Conservation (phyloP, 2,797 vertebrate species). For the Falco peregrinus region DNA sequence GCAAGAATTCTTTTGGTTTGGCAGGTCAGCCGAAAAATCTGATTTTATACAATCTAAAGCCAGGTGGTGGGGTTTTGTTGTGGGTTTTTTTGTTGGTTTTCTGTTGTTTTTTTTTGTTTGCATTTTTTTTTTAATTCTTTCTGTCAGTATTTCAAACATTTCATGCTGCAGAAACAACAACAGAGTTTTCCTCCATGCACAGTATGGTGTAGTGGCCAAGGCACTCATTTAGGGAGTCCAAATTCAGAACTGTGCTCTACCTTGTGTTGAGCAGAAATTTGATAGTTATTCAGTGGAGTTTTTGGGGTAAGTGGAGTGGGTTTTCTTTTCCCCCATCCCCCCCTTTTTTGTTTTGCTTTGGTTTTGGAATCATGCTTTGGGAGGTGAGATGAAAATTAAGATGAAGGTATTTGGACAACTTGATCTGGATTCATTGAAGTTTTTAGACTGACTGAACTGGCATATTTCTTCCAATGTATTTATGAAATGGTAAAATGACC, state of each 20-base stretch:
- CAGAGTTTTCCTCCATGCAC: neutral
- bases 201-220: neutral
- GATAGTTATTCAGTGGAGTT: accelerated
- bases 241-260: neutral
- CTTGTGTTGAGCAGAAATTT: neutral
- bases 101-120: too few species aligned
- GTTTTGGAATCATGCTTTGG: accelerated
- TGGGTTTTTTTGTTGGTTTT: too few species aligned
- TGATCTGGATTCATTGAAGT: neutral
- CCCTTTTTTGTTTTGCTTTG: neutral
- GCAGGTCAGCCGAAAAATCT: neutral
- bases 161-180: neutral
- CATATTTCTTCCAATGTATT: neutral
- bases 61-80: neutral
- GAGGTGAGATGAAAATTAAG: neutral
- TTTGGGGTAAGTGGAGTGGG: neutral
- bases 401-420: neutral
- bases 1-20: neutral
- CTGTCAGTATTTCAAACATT: neutral
- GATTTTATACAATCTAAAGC: neutral
- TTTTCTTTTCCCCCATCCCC: neutral
- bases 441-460: neutral
- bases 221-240: neutral
- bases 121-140: neutral
- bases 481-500: neutral